A percentile compares a stretch with the other conserved stretches of the same genome.
Evolutionary conservation across 2,797 vertebrate genomes (phyloP).

Genomic region (Hippoglossus hippoglossus): DNA sequence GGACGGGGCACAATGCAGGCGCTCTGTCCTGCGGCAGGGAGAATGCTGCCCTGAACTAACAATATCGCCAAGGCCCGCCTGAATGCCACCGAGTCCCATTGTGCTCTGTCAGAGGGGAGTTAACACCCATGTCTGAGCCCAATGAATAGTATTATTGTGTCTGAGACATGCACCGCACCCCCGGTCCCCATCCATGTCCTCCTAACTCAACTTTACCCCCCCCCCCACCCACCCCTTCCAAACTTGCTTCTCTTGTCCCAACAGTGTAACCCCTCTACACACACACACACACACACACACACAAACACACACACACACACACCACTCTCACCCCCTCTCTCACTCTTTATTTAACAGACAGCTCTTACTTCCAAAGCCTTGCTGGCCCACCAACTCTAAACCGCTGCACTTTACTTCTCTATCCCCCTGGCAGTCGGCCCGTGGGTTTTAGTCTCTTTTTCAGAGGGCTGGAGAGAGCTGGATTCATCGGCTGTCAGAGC

Average conservation of each 20-base stretch:
- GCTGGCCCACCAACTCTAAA: constrained; percentile 64
- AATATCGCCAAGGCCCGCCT: constrained; percentile 88
- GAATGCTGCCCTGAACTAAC: constrained; percentile 86
- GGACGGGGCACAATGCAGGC: constrained; percentile 83
- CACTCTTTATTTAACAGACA: constrained; percentile 69
- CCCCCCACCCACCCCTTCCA: constrained; percentile 42
- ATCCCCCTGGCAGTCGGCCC: constrained; percentile 69
- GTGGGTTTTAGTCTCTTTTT: constrained; percentile 60
- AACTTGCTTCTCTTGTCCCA: constrained; percentile 76
- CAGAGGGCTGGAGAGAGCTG: constrained; percentile 47
- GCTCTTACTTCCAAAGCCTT: constrained; percentile 74
- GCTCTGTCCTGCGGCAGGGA: constrained; percentile 85
- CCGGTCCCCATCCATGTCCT: constrained; percentile 71
- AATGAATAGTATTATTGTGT: constrained; percentile 93
- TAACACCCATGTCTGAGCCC: constrained; percentile 88
- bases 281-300: constrained; percentile 42
- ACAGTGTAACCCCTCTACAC: constrained; percentile 57
- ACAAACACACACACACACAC: constrained; percentile 13
- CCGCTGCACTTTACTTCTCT: constrained; percentile 76
- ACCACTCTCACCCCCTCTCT: constrained; percentile 44
- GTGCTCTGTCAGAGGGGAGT: constrained; percentile 90
- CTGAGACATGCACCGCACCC: constrained; percentile 86
- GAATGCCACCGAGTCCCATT: constrained; percentile 86
- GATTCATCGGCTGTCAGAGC: constrained; percentile 58
- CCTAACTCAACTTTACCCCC: constrained; percentile 71